Evolutionary conservation across 2,113 vertebrate genomes (phyloP), one percentile per base, ranked within the genome.

Genomic region (Pseudopodoces humilis): DNA sequence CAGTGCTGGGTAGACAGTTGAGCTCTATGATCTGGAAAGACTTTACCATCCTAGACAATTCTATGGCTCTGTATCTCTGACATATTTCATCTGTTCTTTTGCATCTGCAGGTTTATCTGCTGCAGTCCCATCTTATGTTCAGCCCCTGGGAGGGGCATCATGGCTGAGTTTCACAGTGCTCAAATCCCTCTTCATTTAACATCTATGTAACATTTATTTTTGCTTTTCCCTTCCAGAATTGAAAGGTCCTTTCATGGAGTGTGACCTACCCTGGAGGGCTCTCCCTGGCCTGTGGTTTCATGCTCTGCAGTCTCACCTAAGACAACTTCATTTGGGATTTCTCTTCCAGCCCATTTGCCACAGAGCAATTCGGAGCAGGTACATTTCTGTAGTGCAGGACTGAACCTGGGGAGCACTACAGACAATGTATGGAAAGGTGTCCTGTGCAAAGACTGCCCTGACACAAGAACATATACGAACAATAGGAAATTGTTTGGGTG

Each of bases 221-320:
- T 64, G n/a, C n/a, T 71, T 93, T 90, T 88, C 52, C 59, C 25
- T 90, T 93, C 39, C 19, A 58, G 75, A 94, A 86, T 5, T 50
- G 56, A 88, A 58, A 88, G 50, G 25, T 31, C 1, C 0, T 92
- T 72, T 75, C 71, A 33, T 7, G 13, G 47, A 83, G n/a, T 0
- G 0, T 49, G 59, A 76, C 89, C 56, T 74, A 77, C 77, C 52
- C 86, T 63, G 80, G 58, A 83, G 46, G 24, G 27, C 30, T 90
- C 39, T 93, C 35, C 27, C 3, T n/a, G 33, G 25, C 39, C 70
- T 74, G 85, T 90, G 60, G 52, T 80, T 95, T 95, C 71, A 56
- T 55, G 47, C 52, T 91, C 28, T 74, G 22, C 46, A 46, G 6
- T 60, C 75, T 76, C 63, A 82, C 85, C 43, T 47, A 64, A 52